phyloP scores from a whole-genome alignment of 2,113 vertebrate genomes.

The Podilymbus podiceps region DNA sequence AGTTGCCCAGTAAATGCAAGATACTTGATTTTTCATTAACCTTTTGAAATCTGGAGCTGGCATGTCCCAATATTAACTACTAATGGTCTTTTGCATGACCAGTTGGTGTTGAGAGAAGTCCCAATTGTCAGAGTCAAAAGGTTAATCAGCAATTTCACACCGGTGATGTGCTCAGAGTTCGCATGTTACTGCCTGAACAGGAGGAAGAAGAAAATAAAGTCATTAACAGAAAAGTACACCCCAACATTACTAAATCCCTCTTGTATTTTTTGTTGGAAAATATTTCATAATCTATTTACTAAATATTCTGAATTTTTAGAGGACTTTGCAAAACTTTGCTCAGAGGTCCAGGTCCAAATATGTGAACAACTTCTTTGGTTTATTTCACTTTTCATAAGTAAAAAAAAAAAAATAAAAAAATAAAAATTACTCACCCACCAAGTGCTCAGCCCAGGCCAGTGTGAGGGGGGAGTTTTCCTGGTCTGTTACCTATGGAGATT shows the following conservation, averaged over 20 bases:
- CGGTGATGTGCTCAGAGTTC: constrained; percentile 37
- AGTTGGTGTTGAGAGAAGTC: constrained; percentile 53
- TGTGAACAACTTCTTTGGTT: neutral
- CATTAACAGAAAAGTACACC: neutral
- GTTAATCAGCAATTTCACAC: constrained; percentile 73
- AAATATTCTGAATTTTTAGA: neutral
- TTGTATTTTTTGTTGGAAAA: neutral
- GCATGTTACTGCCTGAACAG: neutral
- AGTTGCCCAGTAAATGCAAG: constrained; percentile 50
- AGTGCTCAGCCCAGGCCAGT: neutral
- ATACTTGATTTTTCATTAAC: constrained; percentile 73
- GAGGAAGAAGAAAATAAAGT: neutral
- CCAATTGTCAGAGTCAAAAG: constrained; percentile 44
- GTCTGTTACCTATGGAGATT: neutral
- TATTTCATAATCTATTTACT: neutral
- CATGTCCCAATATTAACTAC: constrained; percentile 51
- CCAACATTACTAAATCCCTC: neutral
- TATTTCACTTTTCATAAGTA: neutral
- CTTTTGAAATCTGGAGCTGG: constrained; percentile 59
- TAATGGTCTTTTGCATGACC: constrained; percentile 65
- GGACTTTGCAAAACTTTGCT: neutral
- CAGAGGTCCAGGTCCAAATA: neutral
- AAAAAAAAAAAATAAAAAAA: neutral
- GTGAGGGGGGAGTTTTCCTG: neutral
- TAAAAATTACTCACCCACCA: neutral